Percentiles rank a stretch among this genome's conserved stretches.
Evolutionary conservation across 2,797 vertebrate species (phyloP).

Genomic region (Danio choprae): DNA sequence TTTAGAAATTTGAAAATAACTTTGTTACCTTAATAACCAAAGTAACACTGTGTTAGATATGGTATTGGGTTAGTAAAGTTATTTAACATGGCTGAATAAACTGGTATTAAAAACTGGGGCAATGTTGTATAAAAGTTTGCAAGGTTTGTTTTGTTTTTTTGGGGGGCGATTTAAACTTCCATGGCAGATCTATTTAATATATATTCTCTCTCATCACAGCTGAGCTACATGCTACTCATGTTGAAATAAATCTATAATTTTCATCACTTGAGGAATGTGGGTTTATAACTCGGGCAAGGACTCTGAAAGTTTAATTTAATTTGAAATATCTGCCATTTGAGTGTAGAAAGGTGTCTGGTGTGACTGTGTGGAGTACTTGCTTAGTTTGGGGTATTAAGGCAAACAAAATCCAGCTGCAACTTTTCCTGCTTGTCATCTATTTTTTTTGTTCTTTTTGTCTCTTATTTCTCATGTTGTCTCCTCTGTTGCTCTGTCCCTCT

Average conservation of each 20-base stretch:
- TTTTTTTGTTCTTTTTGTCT: neutral
- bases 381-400: neutral
- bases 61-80: no score
- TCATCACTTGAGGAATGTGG: slow-evolving; percentile 43
- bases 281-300: slow-evolving; percentile 37
- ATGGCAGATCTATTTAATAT: neutral
- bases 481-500: neutral
- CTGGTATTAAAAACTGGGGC: no score
- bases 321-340: slow-evolving; percentile 26
- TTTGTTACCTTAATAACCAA: no score
- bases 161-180: neutral
- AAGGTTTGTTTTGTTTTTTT: no score
- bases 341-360: slow-evolving; percentile 23
- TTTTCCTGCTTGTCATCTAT: slow-evolving; percentile 24
- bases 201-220: slow-evolving; percentile 10
- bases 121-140: no score
- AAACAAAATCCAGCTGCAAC: slow-evolving; percentile 50
- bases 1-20: no score
- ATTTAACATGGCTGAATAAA: no score
- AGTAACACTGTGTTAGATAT: no score
- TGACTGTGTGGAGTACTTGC: slow-evolving; percentile 1
- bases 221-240: slow-evolving; percentile 30
- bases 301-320: slow-evolving; percentile 45
- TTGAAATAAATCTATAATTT: slow-evolving; percentile 53
- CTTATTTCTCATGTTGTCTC: slow-evolving; percentile 18